Percentiles rank a stretch among this genome's conserved stretches.
These are phyloP conservation scores for Bos taurus DNA, from an alignment of 2,113 vertebrate genomes.

Conservation along the genomic window DNA sequence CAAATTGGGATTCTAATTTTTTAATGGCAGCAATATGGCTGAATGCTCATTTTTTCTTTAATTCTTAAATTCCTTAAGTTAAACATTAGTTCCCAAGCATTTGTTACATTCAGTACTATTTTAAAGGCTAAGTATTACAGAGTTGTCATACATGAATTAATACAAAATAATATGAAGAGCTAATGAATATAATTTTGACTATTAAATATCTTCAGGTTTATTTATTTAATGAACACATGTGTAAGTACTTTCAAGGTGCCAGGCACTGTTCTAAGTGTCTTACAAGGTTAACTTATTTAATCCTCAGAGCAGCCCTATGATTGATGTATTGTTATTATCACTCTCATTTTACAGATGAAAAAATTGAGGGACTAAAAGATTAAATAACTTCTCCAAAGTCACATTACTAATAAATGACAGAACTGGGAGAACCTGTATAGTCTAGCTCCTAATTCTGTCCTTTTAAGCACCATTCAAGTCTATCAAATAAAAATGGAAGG, in stretches of 20 bases:
- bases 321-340: background rate
- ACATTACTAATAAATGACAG: slow-evolving; percentile 2
- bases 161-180: background rate
- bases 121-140: background rate
- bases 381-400: slow-evolving; percentile 7
- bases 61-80: slow-evolving; percentile 15
- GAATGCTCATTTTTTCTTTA: background rate
- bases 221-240: background rate
- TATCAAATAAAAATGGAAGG: background rate
- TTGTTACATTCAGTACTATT: slow-evolving; percentile 1
- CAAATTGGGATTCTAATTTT: slow-evolving; percentile 19
- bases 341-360: slow-evolving; percentile 25
- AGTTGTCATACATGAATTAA: background rate
- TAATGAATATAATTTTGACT: background rate
- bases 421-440: background rate
- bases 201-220: background rate
- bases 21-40: slow-evolving; percentile 53
- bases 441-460: background rate
- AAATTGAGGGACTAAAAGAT: slow-evolving; percentile 13
- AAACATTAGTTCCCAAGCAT: slow-evolving; percentile 5
- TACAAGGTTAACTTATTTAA: slow-evolving; percentile 11
- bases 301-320: background rate
- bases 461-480: background rate
- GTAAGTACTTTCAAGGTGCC: background rate
- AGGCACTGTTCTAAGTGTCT: background rate